Conservation (phyloP, 2,888 invertebrate species). For the Pyrochroa serraticornis region DNA sequence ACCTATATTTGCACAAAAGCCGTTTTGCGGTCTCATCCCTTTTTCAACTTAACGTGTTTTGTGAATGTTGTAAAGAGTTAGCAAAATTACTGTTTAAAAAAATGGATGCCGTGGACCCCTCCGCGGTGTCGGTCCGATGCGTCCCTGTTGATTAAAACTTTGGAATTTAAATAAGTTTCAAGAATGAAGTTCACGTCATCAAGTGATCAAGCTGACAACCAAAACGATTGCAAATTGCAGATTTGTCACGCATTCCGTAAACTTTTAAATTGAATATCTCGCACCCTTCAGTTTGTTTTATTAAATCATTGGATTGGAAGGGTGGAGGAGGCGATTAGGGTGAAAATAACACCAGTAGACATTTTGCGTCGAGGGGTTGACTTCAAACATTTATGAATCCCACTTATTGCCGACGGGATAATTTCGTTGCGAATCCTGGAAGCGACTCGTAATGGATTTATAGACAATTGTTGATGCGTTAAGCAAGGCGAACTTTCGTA, state of each 20-base stretch:
- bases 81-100: too few relatives aligned
- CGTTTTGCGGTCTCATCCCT: background rate
- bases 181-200: slow-evolving; percentile 49
- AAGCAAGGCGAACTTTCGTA: too few relatives aligned
- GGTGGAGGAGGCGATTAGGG: slow-evolving; percentile 31
- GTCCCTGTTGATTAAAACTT: slow-evolving; percentile 48
- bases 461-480: too few relatives aligned
- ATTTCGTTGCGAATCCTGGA: too few relatives aligned
- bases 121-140: slow-evolving; percentile 5
- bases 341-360: slow-evolving; percentile 6
- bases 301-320: slow-evolving; percentile 54
- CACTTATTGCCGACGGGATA: too few relatives aligned
- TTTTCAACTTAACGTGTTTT: slow-evolving; percentile 2
- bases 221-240: slow-evolving; percentile 55
- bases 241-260: slow-evolving; percentile 58
- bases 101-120: slow-evolving; percentile 8
- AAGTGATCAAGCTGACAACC: slow-evolving; percentile 40
- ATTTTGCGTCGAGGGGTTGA: background rate
- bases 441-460: too few relatives aligned
- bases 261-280: slow-evolving; percentile 58
- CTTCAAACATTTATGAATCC: too few relatives aligned
- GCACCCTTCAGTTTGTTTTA: slow-evolving; percentile 52
- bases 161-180: slow-evolving; percentile 53
- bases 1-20: background rate
- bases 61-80: too few relatives aligned